phyloP scores from a whole-genome alignment of 2,888 invertebrate species.

The Drosophila multiciliata region DNA sequence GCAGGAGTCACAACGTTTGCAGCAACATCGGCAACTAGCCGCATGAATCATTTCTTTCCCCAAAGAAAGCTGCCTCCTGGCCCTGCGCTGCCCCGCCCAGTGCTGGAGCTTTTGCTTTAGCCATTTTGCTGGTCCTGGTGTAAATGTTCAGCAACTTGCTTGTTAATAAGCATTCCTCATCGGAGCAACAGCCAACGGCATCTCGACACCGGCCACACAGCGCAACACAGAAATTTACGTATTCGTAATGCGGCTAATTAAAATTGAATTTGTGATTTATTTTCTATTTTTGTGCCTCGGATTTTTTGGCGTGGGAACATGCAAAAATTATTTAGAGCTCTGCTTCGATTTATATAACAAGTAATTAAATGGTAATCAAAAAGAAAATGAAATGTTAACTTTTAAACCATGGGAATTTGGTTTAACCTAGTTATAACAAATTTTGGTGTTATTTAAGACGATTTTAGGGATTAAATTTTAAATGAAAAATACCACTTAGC shows the following conservation, averaged over 20 bases:
- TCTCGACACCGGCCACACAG: constrained; percentile 49
- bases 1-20: constrained; percentile 64
- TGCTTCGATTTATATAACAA: constrained; percentile 49
- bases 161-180: constrained; percentile 66
- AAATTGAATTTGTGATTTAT: constrained; percentile 65
- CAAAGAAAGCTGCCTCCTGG: constrained; percentile 61
- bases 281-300: constrained; percentile 14
- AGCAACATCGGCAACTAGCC: constrained; percentile 37
- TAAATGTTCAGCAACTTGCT: constrained; percentile 72
- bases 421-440: not conserved
- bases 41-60: constrained; percentile 72
- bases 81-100: constrained; percentile 35
- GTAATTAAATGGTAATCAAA: constrained; percentile 56
- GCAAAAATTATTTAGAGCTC: constrained; percentile 41
- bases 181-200: constrained; percentile 46
- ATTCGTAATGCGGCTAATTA: constrained; percentile 78
- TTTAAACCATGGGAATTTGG: constrained; percentile 32
- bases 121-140: constrained; percentile 45
- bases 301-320: constrained; percentile 60
- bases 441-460: not conserved
- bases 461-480: not conserved
- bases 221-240: constrained; percentile 45
- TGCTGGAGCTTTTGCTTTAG: constrained; percentile 9
- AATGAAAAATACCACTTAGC: not conserved
- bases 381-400: constrained; percentile 17